Percentiles rank a stretch among this genome's conserved stretches.
phyloP scores from a whole-genome alignment of 2,888 invertebrate species.

The Nudaria mundana region DNA sequence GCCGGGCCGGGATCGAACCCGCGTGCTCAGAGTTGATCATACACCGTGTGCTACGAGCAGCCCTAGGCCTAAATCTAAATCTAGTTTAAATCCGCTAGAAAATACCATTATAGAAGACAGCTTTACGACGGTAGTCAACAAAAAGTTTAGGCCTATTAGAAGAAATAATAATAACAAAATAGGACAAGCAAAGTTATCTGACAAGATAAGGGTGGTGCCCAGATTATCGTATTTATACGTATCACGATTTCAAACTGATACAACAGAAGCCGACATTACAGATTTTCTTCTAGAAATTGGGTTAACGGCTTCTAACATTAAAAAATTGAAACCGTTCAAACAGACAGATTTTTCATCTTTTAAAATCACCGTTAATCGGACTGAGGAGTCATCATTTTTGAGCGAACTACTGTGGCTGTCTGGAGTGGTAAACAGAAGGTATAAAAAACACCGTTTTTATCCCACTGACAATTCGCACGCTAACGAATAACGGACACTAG shows the following conservation, averaged over 20 bases:
- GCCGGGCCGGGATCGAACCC: not conserved
- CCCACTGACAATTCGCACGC: too few species aligned
- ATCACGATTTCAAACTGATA: not conserved
- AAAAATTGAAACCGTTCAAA: not conserved
- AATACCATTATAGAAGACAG: not conserved
- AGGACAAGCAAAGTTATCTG: not conserved
- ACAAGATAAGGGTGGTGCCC: not conserved
- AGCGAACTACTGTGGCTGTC: not conserved
- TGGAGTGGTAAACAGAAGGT: not conserved
- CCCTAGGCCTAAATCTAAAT: not conserved
- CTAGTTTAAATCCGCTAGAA: not conserved
- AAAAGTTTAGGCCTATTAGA: not conserved
- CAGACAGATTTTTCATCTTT: not conserved
- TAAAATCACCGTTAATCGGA: not conserved
- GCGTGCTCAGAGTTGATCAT: too few species aligned
- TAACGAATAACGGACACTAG: not conserved
- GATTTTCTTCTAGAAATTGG: not conserved
- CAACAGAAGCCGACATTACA: not conserved
- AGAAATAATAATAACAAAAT: not conserved
- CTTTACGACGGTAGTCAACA: constrained; percentile 1
- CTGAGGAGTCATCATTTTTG: not conserved
- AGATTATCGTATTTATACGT: constrained; percentile 1
- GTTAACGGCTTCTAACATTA: not conserved
- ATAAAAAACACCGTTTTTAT: not conserved
- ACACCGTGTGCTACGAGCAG: not conserved